These are phyloP conservation scores for Papilio dardanus DNA, from an alignment of 1,140 invertebrate genomes.

Conservation along the genomic window DNA sequence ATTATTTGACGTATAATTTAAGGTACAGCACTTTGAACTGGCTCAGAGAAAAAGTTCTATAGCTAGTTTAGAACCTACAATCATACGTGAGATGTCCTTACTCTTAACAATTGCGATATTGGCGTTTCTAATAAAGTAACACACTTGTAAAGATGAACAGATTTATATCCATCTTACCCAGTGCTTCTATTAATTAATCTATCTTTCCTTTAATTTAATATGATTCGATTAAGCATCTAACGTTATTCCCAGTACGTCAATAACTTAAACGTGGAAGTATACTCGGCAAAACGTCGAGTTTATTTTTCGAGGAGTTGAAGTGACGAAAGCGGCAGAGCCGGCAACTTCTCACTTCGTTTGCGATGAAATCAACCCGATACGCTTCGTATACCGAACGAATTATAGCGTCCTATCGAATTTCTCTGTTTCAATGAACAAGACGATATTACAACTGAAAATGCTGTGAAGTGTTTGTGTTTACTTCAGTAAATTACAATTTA, in stretches of 20 bases:
- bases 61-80: not conserved
- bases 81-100: not conserved
- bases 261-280: conserved; percentile 54
- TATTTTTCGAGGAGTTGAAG: conserved; percentile 54
- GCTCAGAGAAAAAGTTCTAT: not conserved
- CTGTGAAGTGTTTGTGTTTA: not conserved
- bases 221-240: conserved; percentile 42
- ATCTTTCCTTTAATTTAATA: conserved; percentile 36
- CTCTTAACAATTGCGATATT: not conserved
- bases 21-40: not conserved
- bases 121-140: not conserved
- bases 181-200: not conserved
- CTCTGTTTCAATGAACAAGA: conserved; percentile 42
- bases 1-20: not conserved
- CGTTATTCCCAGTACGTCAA: conserved; percentile 56
- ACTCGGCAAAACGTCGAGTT: conserved; percentile 55
- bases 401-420: conserved; percentile 25
- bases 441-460: conserved; percentile 32
- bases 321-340: conserved; percentile 38
- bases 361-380: conserved; percentile 51
- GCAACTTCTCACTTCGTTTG: conserved; percentile 51
- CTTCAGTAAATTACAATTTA: conserved; percentile 6
- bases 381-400: conserved; percentile 42
- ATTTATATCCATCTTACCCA: not conserved
- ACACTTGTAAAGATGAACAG: not conserved